Conservation (phyloP, 2,113 vertebrate genomes). For the Eurypyga helias region DNA sequence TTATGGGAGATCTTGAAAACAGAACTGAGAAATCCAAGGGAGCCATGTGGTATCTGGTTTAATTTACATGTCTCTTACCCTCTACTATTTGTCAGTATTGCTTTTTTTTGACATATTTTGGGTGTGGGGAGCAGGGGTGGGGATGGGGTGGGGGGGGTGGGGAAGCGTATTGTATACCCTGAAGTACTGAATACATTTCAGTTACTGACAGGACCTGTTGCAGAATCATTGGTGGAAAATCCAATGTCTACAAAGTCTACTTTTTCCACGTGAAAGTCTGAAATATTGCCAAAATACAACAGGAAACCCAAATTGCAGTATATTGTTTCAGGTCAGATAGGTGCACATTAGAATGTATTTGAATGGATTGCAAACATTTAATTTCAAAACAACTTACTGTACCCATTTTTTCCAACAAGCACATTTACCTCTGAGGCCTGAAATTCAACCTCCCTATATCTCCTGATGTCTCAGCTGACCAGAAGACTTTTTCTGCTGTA, state of each 20-base stretch:
- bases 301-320: neutral
- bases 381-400: neutral
- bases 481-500: neutral
- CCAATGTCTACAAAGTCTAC: neutral
- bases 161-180: neutral
- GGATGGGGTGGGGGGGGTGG: accelerated
- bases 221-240: neutral
- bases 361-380: neutral
- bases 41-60: neutral
- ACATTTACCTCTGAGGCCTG: neutral
- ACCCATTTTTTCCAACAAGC: neutral
- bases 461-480: neutral
- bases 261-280: neutral
- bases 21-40: neutral
- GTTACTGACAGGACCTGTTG: neutral
- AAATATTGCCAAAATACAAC: neutral
- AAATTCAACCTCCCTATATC: neutral
- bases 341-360: neutral
- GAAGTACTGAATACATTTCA: neutral
- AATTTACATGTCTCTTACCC: neutral
- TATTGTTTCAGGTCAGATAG: neutral
- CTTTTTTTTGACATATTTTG: neutral
- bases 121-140: no score
- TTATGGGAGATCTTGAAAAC: neutral
- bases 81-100: neutral